Percentiles rank a stretch among this genome's conserved stretches.
Evolutionary conservation across 1,140 invertebrate genomes (phyloP).

Genomic region (Battus philenor): DNA sequence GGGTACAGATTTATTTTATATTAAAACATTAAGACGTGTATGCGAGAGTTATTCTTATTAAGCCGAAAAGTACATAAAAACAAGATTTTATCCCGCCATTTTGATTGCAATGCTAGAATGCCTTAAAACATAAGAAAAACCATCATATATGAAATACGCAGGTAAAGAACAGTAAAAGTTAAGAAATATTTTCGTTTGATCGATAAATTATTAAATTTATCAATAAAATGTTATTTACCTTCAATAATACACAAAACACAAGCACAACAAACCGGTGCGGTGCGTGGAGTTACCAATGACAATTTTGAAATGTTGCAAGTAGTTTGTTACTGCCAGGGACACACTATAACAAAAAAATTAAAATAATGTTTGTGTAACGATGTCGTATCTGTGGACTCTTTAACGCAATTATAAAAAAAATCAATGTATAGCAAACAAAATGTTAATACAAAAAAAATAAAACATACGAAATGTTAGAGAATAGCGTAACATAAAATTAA

Average conservation of each 20-base stretch:
- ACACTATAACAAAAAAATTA: no score
- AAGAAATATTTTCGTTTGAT: neutral
- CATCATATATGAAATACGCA: neutral
- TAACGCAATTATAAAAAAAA: no score
- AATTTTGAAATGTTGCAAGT: neutral
- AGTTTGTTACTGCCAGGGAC: no score
- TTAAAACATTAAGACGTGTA: neutral
- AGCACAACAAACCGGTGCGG: constrained; percentile 3
- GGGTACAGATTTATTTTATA: neutral
- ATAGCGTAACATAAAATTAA: no score
- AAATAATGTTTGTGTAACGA: no score
- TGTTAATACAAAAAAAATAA: no score
- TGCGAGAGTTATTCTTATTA: no score
- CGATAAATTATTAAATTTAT: neutral
- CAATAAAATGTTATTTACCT: constrained; percentile 6
- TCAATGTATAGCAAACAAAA: no score
- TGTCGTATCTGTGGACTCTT: no score
- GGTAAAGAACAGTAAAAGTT: neutral
- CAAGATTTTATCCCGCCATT: constrained; percentile 40
- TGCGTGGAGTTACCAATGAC: no score
- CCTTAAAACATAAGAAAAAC: neutral
- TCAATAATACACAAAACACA: constrained; percentile 14
- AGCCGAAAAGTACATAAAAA: no score
- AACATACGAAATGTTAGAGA: neutral
- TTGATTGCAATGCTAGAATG: constrained; percentile 26